Evolutionary conservation across 2,888 invertebrate species (phyloP).

Genomic region (Aphidoletes aphidimyza): DNA sequence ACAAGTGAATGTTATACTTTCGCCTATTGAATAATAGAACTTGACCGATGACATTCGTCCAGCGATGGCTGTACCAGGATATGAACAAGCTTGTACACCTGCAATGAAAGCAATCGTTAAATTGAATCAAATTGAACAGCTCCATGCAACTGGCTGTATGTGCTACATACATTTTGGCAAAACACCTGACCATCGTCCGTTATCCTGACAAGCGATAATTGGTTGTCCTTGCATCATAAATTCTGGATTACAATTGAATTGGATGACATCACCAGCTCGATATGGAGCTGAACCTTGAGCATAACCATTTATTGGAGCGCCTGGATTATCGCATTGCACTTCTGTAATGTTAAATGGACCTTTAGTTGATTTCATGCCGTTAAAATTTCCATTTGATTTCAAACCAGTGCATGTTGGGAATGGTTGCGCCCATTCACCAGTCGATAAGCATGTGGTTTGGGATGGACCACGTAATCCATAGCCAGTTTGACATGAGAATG

Average conservation of each 20-base stretch:
- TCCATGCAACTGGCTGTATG: not conserved
- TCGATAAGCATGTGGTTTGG: constrained; percentile 80
- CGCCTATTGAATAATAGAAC: constrained; percentile 88
- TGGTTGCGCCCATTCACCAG: constrained; percentile 82
- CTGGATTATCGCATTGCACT: constrained; percentile 81
- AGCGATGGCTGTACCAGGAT: constrained; percentile 86
- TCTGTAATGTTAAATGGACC: constrained; percentile 68
- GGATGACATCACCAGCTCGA: constrained; percentile 85
- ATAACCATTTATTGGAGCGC: constrained; percentile 80
- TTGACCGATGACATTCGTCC: constrained; percentile 88
- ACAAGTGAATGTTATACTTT: constrained; percentile 85
- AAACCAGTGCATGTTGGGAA: constrained; percentile 80
- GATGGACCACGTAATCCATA: constrained; percentile 79
- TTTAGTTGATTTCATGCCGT: constrained; percentile 54
- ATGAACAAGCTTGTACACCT: constrained; percentile 85
- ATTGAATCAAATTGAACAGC: constrained; percentile 5
- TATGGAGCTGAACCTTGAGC: constrained; percentile 81
- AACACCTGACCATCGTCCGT: constrained; percentile 85
- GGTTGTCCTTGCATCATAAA: constrained; percentile 91
- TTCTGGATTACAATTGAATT: constrained; percentile 88
- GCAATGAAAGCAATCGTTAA: constrained; percentile 56
- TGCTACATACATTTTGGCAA: constrained; percentile 81
- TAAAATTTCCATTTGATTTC: constrained; percentile 58
- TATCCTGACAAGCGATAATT: constrained; percentile 89
- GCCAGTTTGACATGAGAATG: constrained; percentile 82